These are phyloP conservation scores for Raphicerus campestris DNA, from an alignment of 2,113 vertebrate species.

Conservation along the genomic window DNA sequence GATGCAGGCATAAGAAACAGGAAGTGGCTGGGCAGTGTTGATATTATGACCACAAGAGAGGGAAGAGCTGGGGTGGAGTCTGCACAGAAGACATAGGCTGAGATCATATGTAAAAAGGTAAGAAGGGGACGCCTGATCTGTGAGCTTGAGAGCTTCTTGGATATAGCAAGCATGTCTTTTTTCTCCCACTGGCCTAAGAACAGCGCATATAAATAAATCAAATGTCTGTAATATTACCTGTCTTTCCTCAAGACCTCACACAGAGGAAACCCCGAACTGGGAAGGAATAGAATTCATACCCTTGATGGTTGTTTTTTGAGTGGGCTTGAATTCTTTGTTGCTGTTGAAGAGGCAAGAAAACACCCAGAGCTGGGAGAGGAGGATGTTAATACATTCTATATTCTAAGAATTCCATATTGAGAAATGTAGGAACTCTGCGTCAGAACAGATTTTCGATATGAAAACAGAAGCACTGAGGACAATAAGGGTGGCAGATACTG, in stretches of 20 bases:
- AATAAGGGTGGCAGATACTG: not conserved
- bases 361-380: not conserved
- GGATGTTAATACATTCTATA: not conserved
- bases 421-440: not conserved
- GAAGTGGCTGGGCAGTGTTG: not conserved
- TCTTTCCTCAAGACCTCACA: not conserved
- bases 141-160: not conserved
- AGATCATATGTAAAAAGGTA: not conserved
- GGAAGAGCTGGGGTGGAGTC: not conserved
- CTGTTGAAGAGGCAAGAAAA: not conserved
- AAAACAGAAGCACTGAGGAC: not conserved
- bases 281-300: not conserved
- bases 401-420: not conserved
- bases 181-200: not conserved
- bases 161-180: not conserved
- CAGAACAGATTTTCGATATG: not conserved
- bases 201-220: not conserved
- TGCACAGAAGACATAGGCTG: not conserved
- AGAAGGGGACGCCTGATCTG: not conserved
- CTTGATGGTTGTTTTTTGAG: not conserved
- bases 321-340: not conserved
- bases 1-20: not conserved
- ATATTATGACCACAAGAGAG: not conserved
- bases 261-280: not conserved
- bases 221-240: not conserved